Percentiles rank a stretch among this genome's conserved stretches.
phyloP scores from a whole-genome alignment of 2,113 vertebrate genomes.

The Pelobates fuscus region DNA sequence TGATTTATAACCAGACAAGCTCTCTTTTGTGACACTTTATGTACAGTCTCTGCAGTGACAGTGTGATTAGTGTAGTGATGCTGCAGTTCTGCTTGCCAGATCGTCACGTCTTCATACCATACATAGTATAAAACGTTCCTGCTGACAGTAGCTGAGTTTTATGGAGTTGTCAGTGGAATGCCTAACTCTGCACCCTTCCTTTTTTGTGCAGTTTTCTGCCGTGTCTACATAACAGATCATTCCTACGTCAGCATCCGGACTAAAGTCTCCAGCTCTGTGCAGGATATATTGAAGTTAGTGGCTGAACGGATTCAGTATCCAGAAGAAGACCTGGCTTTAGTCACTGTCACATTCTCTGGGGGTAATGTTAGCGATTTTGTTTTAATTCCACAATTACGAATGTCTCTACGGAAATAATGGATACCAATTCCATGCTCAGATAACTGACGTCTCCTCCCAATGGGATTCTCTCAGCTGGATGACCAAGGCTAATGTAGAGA shows the following conservation, averaged over 20 bases:
- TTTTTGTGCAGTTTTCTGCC: slow-evolving; percentile 82
- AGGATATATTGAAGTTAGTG: slow-evolving; percentile 83
- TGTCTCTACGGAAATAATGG: slow-evolving; percentile 42
- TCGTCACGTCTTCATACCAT: slow-evolving; percentile 30
- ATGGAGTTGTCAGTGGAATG: slow-evolving; percentile 37
- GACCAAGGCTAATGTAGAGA: slow-evolving; percentile 61
- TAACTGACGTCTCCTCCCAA: slow-evolving; percentile 35
- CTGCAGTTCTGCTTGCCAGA: slow-evolving; percentile 11
- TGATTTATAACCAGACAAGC: too few species aligned
- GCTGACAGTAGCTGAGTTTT: slow-evolving; percentile 39
- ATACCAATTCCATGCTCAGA: slow-evolving; percentile 54
- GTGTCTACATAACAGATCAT: slow-evolving; percentile 86
- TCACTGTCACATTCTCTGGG: slow-evolving; percentile 79
- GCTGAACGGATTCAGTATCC: slow-evolving; percentile 85
- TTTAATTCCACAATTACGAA: slow-evolving; percentile 34
- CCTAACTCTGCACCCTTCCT: slow-evolving; percentile 39
- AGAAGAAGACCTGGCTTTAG: slow-evolving; percentile 80
- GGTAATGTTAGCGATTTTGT: slow-evolving; percentile 72
- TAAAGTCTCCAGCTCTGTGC: slow-evolving; percentile 72
- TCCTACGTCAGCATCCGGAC: slow-evolving; percentile 89
- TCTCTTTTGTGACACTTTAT: too few species aligned
- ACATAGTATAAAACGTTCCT: slow-evolving; percentile 31
- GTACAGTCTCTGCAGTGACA: not conserved
- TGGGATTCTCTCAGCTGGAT: slow-evolving; percentile 63
- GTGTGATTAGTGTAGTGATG: not conserved